These are phyloP conservation scores for Xanthostigma xanthostigma DNA, from an alignment of 2,888 invertebrate species.

Conservation along the genomic window DNA sequence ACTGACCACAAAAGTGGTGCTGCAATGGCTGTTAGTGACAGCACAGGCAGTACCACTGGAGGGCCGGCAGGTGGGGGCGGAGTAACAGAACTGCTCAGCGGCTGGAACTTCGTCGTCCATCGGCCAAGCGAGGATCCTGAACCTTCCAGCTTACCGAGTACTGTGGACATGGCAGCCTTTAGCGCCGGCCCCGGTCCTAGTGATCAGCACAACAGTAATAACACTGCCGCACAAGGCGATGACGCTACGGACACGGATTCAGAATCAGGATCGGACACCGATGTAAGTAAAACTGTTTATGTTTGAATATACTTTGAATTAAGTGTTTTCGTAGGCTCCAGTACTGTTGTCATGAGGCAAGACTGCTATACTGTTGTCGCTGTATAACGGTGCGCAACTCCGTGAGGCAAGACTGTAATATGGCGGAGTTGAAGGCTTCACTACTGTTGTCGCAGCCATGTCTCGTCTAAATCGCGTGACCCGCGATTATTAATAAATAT, in stretches of 20 bases:
- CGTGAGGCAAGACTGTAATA: too few species aligned
- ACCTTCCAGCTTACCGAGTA: conserved; percentile 45
- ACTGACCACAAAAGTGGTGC: too few species aligned
- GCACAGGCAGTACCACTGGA: conserved; percentile 8
- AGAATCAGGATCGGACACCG: conserved; percentile 33
- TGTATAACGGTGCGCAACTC: too few species aligned
- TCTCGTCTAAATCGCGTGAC: too few species aligned
- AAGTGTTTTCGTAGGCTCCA: too few species aligned
- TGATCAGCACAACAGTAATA: conserved; percentile 18
- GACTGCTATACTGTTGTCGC: too few species aligned
- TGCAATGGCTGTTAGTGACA: conserved; percentile 28
- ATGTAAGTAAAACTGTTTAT: conserved; percentile 24
- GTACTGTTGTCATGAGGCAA: too few species aligned
- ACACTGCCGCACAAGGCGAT: conserved; percentile 24
- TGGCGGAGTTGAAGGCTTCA: too few species aligned
- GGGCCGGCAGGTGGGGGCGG: conserved; percentile 15
- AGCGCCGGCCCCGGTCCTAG: conserved; percentile 30
- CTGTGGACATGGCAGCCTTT: conserved; percentile 50
- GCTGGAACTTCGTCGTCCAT: conserved; percentile 41
- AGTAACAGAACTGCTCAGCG: conserved; percentile 27
- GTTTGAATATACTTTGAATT: conserved; percentile 9
- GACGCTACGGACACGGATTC: conserved; percentile 39
- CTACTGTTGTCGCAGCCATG: too few species aligned
- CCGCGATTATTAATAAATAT: too few species aligned
- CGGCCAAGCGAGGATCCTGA: conserved; percentile 44